Evolutionary conservation across 2,797 vertebrate species (phyloP), one percentile per base, ranked within the genome.

Genomic region (Fratercula arctica): DNA sequence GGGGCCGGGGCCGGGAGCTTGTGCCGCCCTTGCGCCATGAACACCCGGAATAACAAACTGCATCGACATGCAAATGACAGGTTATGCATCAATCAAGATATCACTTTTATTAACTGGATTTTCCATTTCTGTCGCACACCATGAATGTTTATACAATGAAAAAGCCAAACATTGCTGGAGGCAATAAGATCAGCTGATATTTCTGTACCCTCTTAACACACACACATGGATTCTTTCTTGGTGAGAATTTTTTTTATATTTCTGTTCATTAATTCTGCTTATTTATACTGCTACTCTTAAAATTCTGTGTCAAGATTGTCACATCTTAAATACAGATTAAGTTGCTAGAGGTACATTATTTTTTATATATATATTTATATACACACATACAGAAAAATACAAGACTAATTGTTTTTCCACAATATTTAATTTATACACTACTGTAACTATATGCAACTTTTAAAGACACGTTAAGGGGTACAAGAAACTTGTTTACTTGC

Each of bases 341-440:
- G 96, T 95, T 98, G 97, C 96, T 97, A 97, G 97, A 98, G 97
- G 97, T 98, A 98, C 98, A 98, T 98, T 97, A 96, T 97, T 93
- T 95, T 94, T 77, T 95, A 93, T 96, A 98, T 97, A 98, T 97
- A 98, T 97, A 98, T 89, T 97, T 96, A 98, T 97, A 98, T 97
- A 98, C 91, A 98, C 96, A 98, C 97, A 98, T 97, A 98, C 98
- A 98, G 98, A 98, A 98, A 98, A 98, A 98, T 98, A 98, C 98
- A 98, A 97, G 98, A 98, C 98, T 98, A 97, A 96, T 97, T 98
- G 97, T 93, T 98, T 98, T 98, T 97, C 97, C 98, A 99, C 99
- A 98, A 98, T 98, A 98, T 98, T 99, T 98, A 99, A 98, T 99
- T 99, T 99, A 98, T 99, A 99, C 98, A 98, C 99, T 98, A 99